Percentiles rank a stretch among this genome's conserved stretches.
phyloP scores from a whole-genome alignment of 2,113 vertebrate species.

The Epinephelus moara region DNA sequence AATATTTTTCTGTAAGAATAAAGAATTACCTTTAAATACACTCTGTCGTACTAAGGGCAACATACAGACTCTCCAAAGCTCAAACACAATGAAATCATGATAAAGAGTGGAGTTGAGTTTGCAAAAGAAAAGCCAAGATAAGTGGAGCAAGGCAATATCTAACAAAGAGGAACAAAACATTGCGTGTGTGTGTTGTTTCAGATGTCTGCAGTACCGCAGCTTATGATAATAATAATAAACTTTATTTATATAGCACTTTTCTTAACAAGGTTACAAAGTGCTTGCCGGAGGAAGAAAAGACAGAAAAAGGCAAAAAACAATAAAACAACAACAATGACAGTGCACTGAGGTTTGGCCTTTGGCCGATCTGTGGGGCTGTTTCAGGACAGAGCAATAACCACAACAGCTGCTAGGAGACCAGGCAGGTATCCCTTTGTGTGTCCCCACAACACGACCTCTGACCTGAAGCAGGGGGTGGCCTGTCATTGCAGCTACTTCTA shows the following conservation, averaged over 20 bases:
- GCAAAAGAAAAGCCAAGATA: conserved; percentile 13
- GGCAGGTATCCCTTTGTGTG: conserved; percentile 21
- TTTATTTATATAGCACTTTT: too few species aligned
- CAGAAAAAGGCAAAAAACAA: too few species aligned
- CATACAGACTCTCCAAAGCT: neutral
- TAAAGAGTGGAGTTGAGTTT: neutral
- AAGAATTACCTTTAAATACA: neutral
- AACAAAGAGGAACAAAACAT: neutral
- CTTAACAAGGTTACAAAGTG: too few species aligned
- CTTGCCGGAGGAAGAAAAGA: too few species aligned
- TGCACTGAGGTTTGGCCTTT: conserved; percentile 13
- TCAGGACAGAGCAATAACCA: conserved; percentile 46
- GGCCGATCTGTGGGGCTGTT: conserved; percentile 31
- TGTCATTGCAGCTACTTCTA: conserved; percentile 15
- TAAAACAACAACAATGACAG: conserved; percentile 18
- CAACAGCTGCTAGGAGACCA: conserved; percentile 55
- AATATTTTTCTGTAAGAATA: neutral
- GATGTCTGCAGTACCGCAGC: neutral
- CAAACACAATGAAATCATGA: neutral
- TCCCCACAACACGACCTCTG: conserved; percentile 56
- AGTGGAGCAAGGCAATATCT: neutral
- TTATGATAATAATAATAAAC: neutral
- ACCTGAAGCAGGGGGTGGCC: conserved; percentile 27
- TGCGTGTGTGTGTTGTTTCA: conserved; percentile 9
- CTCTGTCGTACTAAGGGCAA: neutral